These are phyloP conservation scores for Temnopleurus reevesii DNA, from an alignment of 53 echinoderm and acorn worm species.

Conservation along the genomic window DNA sequence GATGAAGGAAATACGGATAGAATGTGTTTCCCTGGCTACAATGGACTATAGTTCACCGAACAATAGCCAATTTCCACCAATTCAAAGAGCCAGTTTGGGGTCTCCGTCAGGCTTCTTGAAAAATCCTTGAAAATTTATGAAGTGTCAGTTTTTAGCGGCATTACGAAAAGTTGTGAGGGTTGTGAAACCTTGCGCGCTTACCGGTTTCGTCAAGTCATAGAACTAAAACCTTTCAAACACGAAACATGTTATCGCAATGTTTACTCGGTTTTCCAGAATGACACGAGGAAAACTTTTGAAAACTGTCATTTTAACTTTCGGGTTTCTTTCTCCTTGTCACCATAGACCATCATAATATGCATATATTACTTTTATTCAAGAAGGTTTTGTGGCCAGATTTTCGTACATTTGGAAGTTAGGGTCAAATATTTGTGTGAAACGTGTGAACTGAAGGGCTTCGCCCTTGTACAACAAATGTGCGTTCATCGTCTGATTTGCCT, in stretches of 20 bases:
- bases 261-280: not conserved
- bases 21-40: conserved; percentile 57
- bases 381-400: too few relatives aligned
- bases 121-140: conserved; percentile 40
- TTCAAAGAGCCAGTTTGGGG: conserved; percentile 26
- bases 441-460: too few relatives aligned
- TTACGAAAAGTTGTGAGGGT: conserved; percentile 28
- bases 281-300: not conserved
- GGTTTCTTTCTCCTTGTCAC: too few relatives aligned
- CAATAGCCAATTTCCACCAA: conserved; percentile 45
- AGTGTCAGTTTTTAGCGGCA: conserved; percentile 26
- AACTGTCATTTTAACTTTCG: not conserved
- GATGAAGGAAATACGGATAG: conserved; percentile 47
- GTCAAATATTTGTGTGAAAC: too few relatives aligned
- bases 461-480: too few relatives aligned
- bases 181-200: not conserved
- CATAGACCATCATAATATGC: too few relatives aligned
- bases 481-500: too few relatives aligned
- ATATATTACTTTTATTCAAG: too few relatives aligned
- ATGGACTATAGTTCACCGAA: conserved; percentile 46
- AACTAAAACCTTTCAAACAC: conserved; percentile 12
- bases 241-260: conserved; percentile 7
- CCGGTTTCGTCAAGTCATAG: not conserved
- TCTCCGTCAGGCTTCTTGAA: conserved; percentile 8
- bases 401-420: too few relatives aligned